A percentile compares a stretch with the other conserved stretches of the same genome.
Conservation (phyloP, 2,113 vertebrate species). For the Rhegmatorhina hoffmannsi region DNA sequence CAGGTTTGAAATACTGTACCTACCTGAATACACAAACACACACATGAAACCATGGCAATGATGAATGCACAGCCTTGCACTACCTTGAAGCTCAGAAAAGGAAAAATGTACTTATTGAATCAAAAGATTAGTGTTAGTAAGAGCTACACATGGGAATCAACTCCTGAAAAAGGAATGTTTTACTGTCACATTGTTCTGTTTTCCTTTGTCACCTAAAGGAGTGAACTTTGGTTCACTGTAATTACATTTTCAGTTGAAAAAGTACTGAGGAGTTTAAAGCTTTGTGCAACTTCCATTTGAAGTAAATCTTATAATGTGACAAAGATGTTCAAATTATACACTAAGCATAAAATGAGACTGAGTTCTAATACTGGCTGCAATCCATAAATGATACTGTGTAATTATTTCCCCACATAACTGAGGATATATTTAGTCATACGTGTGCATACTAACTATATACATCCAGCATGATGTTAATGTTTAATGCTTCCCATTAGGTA, state of each 20-base stretch:
- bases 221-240: not conserved
- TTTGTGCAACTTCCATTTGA: not conserved
- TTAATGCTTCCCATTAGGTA: not conserved
- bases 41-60: constrained; percentile 47
- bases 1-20: constrained; percentile 23
- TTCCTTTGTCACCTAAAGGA: not conserved
- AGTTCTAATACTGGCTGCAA: not conserved
- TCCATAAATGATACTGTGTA: not conserved
- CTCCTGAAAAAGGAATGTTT: not conserved
- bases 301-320: not conserved
- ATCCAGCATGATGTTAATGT: not conserved
- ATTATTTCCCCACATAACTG: not conserved
- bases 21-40: constrained; percentile 14
- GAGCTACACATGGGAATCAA: not conserved
- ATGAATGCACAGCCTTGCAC: not conserved
- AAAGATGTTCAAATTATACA: constrained; percentile 16
- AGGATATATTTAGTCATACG: not conserved
- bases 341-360: constrained; percentile 8
- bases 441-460: accelerated
- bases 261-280: not conserved
- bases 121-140: not conserved
- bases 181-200: not conserved
- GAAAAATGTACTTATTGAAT: constrained; percentile 30
- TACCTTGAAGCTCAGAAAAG: constrained; percentile 48
- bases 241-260: not conserved